Conservation (phyloP, 2,888 invertebrate species). For the Hyposoter dolosus region DNA sequence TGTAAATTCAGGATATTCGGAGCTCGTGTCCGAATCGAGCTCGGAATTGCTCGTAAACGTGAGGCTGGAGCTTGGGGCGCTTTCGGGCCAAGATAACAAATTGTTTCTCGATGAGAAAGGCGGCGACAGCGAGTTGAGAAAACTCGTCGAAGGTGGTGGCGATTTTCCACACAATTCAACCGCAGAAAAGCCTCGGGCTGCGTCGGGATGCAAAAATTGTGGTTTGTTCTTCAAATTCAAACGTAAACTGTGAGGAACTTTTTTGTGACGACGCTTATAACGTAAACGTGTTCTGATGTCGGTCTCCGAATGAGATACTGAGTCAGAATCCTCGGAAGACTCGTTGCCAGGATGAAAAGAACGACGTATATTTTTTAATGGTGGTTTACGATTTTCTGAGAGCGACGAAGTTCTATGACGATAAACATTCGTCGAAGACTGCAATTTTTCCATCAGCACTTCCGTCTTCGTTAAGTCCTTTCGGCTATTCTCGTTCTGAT, state of each 20-base stretch:
- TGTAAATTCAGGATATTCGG: conserved; percentile 84
- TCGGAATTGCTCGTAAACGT: conserved; percentile 84
- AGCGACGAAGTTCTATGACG: conserved; percentile 82
- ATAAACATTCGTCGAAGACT: conserved; percentile 72
- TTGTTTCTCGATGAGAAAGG: conserved; percentile 83
- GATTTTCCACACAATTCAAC: conserved; percentile 84
- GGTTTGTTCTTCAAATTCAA: conserved; percentile 84
- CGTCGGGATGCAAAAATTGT: conserved; percentile 80
- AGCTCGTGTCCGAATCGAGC: conserved; percentile 83
- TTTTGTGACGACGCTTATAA: conserved; percentile 80
- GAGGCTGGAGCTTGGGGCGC: conserved; percentile 83
- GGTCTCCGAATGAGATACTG: conserved; percentile 86
- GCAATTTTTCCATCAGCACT: conserved; percentile 74
- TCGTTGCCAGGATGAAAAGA: conserved; percentile 82
- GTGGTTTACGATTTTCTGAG: conserved; percentile 80
- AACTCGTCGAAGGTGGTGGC: conserved; percentile 86
- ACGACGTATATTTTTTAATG: conserved; percentile 78
- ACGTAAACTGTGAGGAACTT: conserved; percentile 82
- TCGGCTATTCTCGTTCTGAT: conserved; percentile 78
- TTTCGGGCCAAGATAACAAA: conserved; percentile 82
- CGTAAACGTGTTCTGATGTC: conserved; percentile 85
- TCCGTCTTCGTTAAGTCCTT: conserved; percentile 74
- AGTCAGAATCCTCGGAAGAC: conserved; percentile 83
- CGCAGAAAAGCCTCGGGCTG: conserved; percentile 78
- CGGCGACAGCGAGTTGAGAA: conserved; percentile 86